Percentiles rank a stretch among this genome's conserved stretches.
Conservation (phyloP, 2,888 invertebrate genomes). For the Pteria penguin region DNA sequence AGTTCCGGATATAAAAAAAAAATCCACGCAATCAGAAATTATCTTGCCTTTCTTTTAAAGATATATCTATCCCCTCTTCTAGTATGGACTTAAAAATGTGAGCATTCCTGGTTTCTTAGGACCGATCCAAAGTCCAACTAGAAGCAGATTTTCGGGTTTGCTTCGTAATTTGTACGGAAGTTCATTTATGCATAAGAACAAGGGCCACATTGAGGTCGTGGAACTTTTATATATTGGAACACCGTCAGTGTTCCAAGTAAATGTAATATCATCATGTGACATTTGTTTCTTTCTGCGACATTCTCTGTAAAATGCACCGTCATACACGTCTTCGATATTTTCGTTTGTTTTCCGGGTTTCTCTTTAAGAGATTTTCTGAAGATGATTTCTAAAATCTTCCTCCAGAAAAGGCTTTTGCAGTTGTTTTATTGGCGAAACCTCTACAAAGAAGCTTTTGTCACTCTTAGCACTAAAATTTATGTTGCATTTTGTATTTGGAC, state of each 20-base stretch:
- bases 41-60: too few species aligned
- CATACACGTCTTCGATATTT: conserved; percentile 1
- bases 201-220: conserved; percentile 20
- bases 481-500: too few species aligned
- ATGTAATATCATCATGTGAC: background rate
- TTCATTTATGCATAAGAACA: conserved; percentile 3
- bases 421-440: too few species aligned
- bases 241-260: conserved; percentile 25
- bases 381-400: too few species aligned
- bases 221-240: conserved; percentile 17
- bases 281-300: background rate
- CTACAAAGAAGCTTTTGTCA: too few species aligned
- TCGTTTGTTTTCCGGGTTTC: too few species aligned
- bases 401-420: too few species aligned
- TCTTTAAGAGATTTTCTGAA: too few species aligned
- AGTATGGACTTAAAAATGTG: background rate
- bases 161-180: conserved; percentile 10
- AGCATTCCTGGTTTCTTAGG: conserved; percentile 5
- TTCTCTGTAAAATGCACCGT: conserved; percentile 6
- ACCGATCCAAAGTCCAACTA: conserved; percentile 16
- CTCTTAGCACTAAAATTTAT: too few species aligned
- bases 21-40: too few species aligned
- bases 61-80: too few species aligned
- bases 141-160: conserved; percentile 7
- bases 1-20: conserved; percentile 10